Evolutionary conservation across 2,113 vertebrate species (phyloP).

Genomic region (Buteo buteo): DNA sequence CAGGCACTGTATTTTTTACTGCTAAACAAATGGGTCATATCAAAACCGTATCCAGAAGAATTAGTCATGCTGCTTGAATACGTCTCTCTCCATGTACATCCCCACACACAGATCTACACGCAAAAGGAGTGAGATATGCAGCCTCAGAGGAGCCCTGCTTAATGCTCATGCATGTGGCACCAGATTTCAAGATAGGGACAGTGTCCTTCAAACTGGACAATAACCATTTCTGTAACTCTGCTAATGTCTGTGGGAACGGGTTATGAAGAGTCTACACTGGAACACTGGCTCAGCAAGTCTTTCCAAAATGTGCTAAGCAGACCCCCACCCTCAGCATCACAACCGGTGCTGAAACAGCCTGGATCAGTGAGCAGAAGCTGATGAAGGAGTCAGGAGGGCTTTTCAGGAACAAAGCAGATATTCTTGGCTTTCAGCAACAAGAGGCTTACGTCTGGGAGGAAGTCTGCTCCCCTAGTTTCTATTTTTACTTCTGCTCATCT

Average conservation of each 20-base stretch:
- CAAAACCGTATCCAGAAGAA: neutral
- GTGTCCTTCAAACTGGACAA: neutral
- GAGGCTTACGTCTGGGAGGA: neutral
- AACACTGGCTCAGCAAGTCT: neutral
- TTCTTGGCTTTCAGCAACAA: neutral
- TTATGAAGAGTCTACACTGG: neutral
- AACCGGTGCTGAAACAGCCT: neutral
- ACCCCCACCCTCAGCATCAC: neutral
- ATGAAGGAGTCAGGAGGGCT: neutral
- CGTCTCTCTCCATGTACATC: neutral
- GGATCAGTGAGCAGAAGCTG: neutral
- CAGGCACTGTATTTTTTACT: neutral
- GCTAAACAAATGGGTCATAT: neutral
- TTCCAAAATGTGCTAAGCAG: neutral
- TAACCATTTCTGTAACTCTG: neutral
- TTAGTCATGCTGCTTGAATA: neutral
- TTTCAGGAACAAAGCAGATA: neutral
- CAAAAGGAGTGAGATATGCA: neutral
- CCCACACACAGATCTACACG: neutral
- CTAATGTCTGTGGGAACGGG: neutral
- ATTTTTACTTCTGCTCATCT: conserved; percentile 1
- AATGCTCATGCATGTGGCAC: accelerated
- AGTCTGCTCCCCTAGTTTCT: conserved; percentile 25
- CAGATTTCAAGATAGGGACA: neutral
- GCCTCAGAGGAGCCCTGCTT: neutral